Percentiles rank a stretch among this genome's conserved stretches.
These are phyloP conservation scores for Nibea albiflora DNA, from an alignment of 2,113 vertebrate species.

Conservation along the genomic window DNA sequence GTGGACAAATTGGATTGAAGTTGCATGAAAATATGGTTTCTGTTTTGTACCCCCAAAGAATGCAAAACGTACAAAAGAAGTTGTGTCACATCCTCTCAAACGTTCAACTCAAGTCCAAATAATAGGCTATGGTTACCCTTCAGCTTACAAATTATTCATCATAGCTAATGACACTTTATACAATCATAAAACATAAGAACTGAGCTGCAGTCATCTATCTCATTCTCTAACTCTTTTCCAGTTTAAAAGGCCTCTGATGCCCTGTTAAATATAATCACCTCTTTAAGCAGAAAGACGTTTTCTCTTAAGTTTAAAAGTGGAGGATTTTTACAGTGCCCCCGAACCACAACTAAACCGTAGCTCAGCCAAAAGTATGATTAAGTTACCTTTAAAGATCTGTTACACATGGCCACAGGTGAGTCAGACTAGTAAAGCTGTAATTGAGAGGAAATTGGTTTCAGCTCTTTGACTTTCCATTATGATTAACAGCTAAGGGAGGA, in stretches of 20 bases:
- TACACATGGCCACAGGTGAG: slow-evolving; percentile 20
- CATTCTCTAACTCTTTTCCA: background rate
- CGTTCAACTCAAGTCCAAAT: background rate
- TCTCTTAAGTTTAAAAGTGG: background rate
- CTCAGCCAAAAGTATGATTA: slow-evolving; percentile 7
- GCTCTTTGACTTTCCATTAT: slow-evolving; percentile 15
- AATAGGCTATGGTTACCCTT: background rate
- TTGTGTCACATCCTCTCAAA: background rate
- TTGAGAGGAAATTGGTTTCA: slow-evolving; percentile 28
- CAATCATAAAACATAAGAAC: background rate
- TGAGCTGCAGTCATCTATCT: background rate
- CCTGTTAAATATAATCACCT: background rate
- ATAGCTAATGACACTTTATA: background rate
- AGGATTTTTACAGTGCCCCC: background rate
- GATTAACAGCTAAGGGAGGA: background rate
- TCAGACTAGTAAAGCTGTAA: slow-evolving; percentile 17
- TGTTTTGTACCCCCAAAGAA: background rate
- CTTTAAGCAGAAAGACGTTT: background rate
- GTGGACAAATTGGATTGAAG: background rate
- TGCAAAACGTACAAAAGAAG: background rate
- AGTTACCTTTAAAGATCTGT: background rate
- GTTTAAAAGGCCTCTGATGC: background rate
- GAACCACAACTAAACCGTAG: slow-evolving; percentile 26
- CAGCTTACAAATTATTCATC: background rate
- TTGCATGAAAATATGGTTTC: background rate